phyloP scores from a whole-genome alignment of 2,113 vertebrate genomes.

The Cyphomyrus plagiostoma region DNA sequence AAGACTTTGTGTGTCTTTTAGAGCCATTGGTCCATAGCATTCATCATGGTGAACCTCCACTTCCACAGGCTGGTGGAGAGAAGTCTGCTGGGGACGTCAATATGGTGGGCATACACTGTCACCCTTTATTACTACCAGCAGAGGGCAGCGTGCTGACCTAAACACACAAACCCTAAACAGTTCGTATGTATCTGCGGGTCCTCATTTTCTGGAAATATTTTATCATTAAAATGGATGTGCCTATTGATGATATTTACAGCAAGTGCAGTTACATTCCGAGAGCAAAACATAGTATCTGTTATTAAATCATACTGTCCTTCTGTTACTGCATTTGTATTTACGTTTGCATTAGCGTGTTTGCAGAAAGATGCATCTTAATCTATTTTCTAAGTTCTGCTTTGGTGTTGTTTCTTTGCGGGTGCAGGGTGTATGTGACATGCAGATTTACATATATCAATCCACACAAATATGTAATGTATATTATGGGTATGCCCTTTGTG shows the following conservation, averaged over 20 bases:
- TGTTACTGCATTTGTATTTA: not conserved
- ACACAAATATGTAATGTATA: not conserved
- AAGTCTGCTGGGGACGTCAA: slow-evolving; percentile 67
- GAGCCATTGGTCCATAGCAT: slow-evolving; percentile 65
- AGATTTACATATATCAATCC: not conserved
- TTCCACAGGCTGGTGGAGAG: slow-evolving; percentile 76
- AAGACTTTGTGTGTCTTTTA: slow-evolving; percentile 36
- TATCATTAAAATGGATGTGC: not conserved
- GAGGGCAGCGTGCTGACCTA: not conserved
- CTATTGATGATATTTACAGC: not conserved
- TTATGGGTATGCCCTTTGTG: not conserved
- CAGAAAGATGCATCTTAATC: not conserved
- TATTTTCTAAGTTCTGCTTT: not conserved
- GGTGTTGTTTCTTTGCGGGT: not conserved
- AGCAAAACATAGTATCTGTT: not conserved
- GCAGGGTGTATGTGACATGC: not conserved
- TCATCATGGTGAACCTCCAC: slow-evolving; percentile 76
- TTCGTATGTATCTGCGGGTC: not conserved
- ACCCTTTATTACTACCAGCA: not conserved
- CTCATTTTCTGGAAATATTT: not conserved
- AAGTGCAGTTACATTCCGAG: not conserved
- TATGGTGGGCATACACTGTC: slow-evolving; percentile 52
- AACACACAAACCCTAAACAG: not conserved
- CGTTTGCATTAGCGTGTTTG: not conserved
- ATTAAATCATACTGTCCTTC: not conserved